Base-by-base conservation (phyloP, 2,797 vertebrate genomes). In the Ctenopoma multispine region DNA sequence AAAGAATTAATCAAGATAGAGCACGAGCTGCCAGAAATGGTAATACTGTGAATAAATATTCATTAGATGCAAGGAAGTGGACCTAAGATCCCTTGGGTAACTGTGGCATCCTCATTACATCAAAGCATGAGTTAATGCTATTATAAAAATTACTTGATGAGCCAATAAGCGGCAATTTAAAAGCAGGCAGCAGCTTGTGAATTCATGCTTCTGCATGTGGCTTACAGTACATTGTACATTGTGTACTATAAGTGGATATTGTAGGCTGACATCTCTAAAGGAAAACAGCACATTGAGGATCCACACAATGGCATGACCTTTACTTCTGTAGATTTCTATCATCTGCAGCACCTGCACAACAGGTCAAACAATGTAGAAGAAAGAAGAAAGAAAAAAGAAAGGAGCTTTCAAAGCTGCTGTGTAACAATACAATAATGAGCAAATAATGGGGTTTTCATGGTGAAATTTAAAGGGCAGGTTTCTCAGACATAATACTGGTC, bases 31-130 rank as follows among this genome's bases (percentile, higher is more conserved):
- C 74, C 72, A 77, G 77, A 78, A 70, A 69, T 81, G 77, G 14
- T 72, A 87, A 84, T 72, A 51, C 50, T 44, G 41, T 49, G 23
- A 64, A 83, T 84, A 66, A 83, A 91, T 86, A 88, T 87, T 87
- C 78, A 89, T 76, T 56, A 59, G 13, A 18, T 48, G 38, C 68
- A 80, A 63, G 78, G 59, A 78, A 69, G 72, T 73, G 79, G 70
- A 82, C 72, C 72, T 54, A 17, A 63, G 34, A 62, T 88, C 73
- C 80, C 67, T 24, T 1, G 36, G 73, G 82, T 78, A 81, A 63
- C 69, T 71, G 69, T 69, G 69, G 69, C 75, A 73, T 75, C 57
- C 50, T 75, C 72, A 82, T 84, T 81, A 84, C 72, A 79, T 71
- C 75, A 86, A 77, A 81, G 77, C 21, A 48, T 27, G 48, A 69